phyloP scores from a whole-genome alignment of 1,140 invertebrate genomes.

The Gonioctena quinquepunctata region DNA sequence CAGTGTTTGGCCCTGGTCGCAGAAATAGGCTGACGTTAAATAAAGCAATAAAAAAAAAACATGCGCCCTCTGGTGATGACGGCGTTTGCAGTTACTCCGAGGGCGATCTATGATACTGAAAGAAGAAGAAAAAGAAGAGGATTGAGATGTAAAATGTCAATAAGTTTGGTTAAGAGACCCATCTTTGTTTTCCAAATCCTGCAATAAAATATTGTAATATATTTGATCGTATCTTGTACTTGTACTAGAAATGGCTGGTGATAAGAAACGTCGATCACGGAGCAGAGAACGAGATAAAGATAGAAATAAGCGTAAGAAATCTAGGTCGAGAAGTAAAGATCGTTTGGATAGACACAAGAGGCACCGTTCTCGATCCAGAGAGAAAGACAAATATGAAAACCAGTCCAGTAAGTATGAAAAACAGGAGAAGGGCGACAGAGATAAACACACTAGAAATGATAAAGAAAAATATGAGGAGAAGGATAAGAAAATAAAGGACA shows the following conservation, averaged over 20 bases:
- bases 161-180: background rate
- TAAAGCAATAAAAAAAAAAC: too few relatives aligned
- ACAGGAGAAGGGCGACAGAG: conserved; percentile 55
- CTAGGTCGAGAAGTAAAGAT: conserved; percentile 50
- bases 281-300: conserved; percentile 58
- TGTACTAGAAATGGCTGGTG: conserved; percentile 54
- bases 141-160: background rate
- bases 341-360: conserved; percentile 45
- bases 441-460: conserved; percentile 45
- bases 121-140: too few relatives aligned
- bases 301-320: conserved; percentile 44
- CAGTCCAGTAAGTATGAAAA: conserved; percentile 55
- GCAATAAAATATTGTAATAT: too few relatives aligned
- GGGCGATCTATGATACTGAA: too few relatives aligned
- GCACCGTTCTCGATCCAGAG: conserved; percentile 49
- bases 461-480: conserved; percentile 45
- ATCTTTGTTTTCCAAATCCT: background rate
- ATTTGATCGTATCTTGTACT: too few relatives aligned
- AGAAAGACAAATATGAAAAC: conserved; percentile 54
- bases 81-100: too few relatives aligned
- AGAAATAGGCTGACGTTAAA: too few relatives aligned
- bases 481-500: conserved; percentile 48
- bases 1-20: too few relatives aligned
- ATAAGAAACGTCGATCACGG: conserved; percentile 60
- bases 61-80: too few relatives aligned